A percentile compares a stretch with the other conserved stretches of the same genome.
Evolutionary conservation across 2,113 vertebrate genomes (phyloP).

Genomic region (Sylvicapra grimmia): DNA sequence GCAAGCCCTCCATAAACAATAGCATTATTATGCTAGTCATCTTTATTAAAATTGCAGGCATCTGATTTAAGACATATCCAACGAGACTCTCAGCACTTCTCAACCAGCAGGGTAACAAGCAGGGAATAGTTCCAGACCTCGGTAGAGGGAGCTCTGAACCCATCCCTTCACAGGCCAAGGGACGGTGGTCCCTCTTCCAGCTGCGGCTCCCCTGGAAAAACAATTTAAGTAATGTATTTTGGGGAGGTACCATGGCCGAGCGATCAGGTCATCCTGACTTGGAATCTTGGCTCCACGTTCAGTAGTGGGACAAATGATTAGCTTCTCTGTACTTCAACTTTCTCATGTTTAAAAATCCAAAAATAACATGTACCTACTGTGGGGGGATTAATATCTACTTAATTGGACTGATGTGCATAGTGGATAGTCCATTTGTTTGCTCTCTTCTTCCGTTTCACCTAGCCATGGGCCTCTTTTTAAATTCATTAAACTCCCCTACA

Average conservation of each 20-base stretch:
- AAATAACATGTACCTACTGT: neutral
- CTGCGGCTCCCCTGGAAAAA: neutral
- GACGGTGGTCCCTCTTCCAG: too few relatives aligned
- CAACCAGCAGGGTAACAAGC: neutral
- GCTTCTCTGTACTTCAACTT: neutral
- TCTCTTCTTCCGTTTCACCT: neutral
- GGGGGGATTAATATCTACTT: neutral
- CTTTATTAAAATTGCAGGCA: neutral
- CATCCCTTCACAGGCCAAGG: neutral
- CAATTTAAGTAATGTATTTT: fast-evolving
- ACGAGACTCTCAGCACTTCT: neutral
- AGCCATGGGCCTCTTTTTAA: neutral
- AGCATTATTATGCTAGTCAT: neutral
- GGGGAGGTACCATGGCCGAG: neutral
- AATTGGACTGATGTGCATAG: neutral
- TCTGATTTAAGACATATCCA: neutral
- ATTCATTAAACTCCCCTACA: neutral
- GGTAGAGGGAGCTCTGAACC: neutral
- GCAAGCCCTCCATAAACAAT: neutral
- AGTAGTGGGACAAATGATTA: neutral
- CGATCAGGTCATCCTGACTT: neutral
- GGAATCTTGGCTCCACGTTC: neutral
- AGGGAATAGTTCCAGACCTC: neutral
- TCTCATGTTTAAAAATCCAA: conserved; percentile 18
- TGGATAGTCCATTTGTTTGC: neutral